A percentile compares a stretch with the other conserved stretches of the same genome.
These are phyloP conservation scores for Gouania willdenowi DNA, from an alignment of 2,797 vertebrate genomes.

Conservation along the genomic window DNA sequence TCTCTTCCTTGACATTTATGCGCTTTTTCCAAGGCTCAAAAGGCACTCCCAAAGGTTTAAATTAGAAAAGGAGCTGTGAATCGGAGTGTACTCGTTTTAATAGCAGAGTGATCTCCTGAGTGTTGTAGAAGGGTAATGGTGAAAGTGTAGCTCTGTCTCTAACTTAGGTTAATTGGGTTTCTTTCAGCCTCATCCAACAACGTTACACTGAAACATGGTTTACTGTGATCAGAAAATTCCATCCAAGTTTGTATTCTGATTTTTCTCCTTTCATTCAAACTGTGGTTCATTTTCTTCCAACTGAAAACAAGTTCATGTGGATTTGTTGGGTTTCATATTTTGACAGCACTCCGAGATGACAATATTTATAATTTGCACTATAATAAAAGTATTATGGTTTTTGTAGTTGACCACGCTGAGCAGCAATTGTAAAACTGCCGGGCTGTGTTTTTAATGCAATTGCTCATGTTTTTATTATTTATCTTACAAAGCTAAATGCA, in stretches of 20 bases:
- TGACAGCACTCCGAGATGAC: too few relatives aligned
- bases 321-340: too few relatives aligned
- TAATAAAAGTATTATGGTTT: too few relatives aligned
- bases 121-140: slow-evolving; percentile 57
- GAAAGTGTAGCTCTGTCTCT: slow-evolving; percentile 64
- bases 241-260: slow-evolving; percentile 48
- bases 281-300: too few relatives aligned
- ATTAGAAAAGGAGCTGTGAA: slow-evolving; percentile 76
- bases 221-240: slow-evolving; percentile 50
- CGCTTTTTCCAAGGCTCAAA: slow-evolving; percentile 60
- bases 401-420: too few relatives aligned
- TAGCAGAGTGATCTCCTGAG: slow-evolving; percentile 73
- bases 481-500: too few relatives aligned
- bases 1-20: slow-evolving; percentile 64
- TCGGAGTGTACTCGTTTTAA: slow-evolving; percentile 72
- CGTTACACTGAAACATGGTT: slow-evolving; percentile 36
- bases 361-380: too few relatives aligned
- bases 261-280: slow-evolving; percentile 22
- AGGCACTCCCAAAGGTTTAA: slow-evolving; percentile 78
- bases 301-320: too few relatives aligned
- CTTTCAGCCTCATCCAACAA: slow-evolving; percentile 65
- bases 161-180: slow-evolving; percentile 78
- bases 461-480: too few relatives aligned
- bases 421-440: too few relatives aligned
- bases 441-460: too few relatives aligned